Evolutionary conservation across 2,797 vertebrate genomes (phyloP), one percentile per base, ranked within the genome.

Genomic region (Malacoctenus gilli): DNA sequence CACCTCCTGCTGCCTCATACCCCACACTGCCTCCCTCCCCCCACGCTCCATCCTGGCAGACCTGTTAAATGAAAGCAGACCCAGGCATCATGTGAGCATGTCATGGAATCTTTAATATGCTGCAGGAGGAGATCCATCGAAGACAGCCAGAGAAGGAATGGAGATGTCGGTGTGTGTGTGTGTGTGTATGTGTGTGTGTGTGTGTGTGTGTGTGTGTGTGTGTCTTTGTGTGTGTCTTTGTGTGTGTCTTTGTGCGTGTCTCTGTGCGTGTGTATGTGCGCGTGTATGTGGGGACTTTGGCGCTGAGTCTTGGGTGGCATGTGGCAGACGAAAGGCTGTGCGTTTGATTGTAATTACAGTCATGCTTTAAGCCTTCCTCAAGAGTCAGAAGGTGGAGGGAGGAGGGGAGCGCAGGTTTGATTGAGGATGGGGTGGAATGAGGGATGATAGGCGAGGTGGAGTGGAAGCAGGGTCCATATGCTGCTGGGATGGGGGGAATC

Each of bases 321-420:
- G 38, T 48, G 68, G 62, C 64, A 50, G 71, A 89, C 86, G 88
- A 89, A 92, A 90, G 90, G 89, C 85, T 89, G 85, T 81, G 71
- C 70, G 89, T 91, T 91, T 92, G 84, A 84, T 89, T 90, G 89
- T 93, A 93, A 94, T 94, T 94, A 92, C 82, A 88, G 88, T 85
- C 72, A 84, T 83, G 89, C 87, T 92, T 89, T 89, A 87, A 89
- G 84, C 51, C 69, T 84, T 91, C 80, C 73, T 84, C 53, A 60
- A 83, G 88, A 85, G 85, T 87, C 40, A 48, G 39, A 39, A 69
- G 80, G 77, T 86, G 85, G 76, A 85, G 44, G 60, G 67, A 54
- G 43, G 65, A 73, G 61, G 58, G 69, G 56, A 40, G 75, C 66
- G 80, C 72, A 69, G 84, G 85, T 84, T 88, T 89, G 87, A 91